Base-by-base conservation (phyloP, 92 coral and sea anemone genomes). In the Ricordea florida region DNA sequence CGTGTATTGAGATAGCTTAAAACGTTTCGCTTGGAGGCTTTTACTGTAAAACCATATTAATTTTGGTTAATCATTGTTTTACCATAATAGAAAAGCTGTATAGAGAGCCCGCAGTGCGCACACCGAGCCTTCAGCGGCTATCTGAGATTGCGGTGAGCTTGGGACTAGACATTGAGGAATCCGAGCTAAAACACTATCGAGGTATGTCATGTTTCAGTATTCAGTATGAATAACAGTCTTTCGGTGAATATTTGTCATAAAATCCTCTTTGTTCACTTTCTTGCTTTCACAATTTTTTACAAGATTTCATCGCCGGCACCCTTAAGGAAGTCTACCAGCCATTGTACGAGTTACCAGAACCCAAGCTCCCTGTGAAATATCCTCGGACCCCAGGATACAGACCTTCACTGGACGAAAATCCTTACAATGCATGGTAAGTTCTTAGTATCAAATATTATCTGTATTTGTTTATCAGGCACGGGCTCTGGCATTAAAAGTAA, bases 281-380 rank as follows among this genome's bases (percentile, higher is more conserved):
- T n/a, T n/a, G n/a, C n/a, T n/a, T n/a, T n/a, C 3, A 31, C 25
- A 2, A 4, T 5, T 9, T 32, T 32, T 18, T 0, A 13, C 11
- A 66, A 84, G 89, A 78, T 30, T 56, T 43, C 3, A 78, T 84
- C 24, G 42, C 65, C 42, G 43, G 38, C 29, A 38, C 65, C 7
- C 47, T 78, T 24, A 61, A 66, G 1, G 84, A 69, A 8, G 69
- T 67, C 3, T 84, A 77, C 29, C 85, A 84, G 81, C 67, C 85
- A 31, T 45, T 84, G 52, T 69, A 77, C 44, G 96, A 90, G 52
- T 64, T 90, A 43, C 82, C 85, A 62, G 86, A 85, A 37, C 88
- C 88, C 50, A 86, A 85, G 78, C 90, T 83, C 11, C 88, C 97
- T 2, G 91, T 92, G 25, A 92, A 88, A 34, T 92, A 92, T 78